Conservation (phyloP, 2,888 invertebrate species). For the Diogma glabrata region DNA sequence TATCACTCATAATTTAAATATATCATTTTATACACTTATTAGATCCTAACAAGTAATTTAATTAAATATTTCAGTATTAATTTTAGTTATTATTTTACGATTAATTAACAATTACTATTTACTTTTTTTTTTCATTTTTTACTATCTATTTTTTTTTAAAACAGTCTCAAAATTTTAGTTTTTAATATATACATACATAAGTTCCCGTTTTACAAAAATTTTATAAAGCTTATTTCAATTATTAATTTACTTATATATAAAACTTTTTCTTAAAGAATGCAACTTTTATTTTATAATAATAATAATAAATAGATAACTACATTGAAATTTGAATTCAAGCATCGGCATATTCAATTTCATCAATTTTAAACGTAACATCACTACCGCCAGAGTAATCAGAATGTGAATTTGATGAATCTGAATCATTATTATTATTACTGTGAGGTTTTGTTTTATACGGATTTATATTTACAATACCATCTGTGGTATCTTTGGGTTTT, state of each 20-base stretch:
- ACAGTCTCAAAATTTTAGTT: conserved; percentile 7
- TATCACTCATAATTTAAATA: conserved; percentile 8
- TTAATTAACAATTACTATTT: conserved; percentile 1
- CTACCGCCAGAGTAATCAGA: conserved; percentile 37
- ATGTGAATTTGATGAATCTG: conserved; percentile 22
- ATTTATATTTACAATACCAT: neutral
- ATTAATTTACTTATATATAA: too few species aligned
- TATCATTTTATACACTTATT: too few species aligned
- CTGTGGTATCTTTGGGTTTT: conserved; percentile 13
- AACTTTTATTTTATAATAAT: too few species aligned
- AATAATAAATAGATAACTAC: too few species aligned
- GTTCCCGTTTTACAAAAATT: too few species aligned
- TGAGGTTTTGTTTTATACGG: neutral
- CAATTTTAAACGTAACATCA: conserved; percentile 34
- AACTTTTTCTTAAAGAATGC: too few species aligned
- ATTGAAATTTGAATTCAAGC: conserved; percentile 22
- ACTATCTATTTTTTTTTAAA: neutral
- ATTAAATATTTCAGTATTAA: too few species aligned
- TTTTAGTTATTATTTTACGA: neutral
- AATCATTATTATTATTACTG: conserved; percentile 5
- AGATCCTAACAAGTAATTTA: too few species aligned
- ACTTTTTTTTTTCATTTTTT: neutral
- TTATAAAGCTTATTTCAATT: conserved; percentile 8
- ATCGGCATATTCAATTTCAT: conserved; percentile 34
- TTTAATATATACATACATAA: conserved; percentile 3